Conservation (phyloP, 2,797 vertebrate species). For the Danio kyathit region DNA sequence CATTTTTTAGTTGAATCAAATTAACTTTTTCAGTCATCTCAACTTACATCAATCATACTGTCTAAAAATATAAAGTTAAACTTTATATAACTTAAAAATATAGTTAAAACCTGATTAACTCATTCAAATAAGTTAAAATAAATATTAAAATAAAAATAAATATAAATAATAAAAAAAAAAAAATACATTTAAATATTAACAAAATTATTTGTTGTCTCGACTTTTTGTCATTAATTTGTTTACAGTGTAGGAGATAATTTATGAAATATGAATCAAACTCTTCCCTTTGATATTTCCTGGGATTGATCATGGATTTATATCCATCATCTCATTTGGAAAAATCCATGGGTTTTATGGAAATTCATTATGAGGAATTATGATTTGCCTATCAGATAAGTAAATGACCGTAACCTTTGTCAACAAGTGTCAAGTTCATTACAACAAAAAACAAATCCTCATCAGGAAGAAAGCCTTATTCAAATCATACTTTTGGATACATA, state of each 20-base stretch:
- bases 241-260: background rate
- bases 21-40: too few species aligned
- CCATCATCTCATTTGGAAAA: constrained; percentile 27
- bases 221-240: too few species aligned
- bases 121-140: too few species aligned
- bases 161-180: too few species aligned
- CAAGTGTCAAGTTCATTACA: background rate
- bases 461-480: constrained; percentile 44
- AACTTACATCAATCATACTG: too few species aligned
- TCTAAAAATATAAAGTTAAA: too few species aligned
- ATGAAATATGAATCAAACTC: background rate
- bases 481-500: constrained; percentile 10
- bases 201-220: too few species aligned
- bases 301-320: constrained; percentile 3
- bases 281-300: constrained; percentile 14
- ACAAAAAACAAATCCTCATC: background rate
- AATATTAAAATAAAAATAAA: too few species aligned
- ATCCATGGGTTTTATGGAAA: constrained; percentile 35
- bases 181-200: too few species aligned
- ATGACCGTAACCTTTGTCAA: background rate
- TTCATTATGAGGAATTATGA: constrained; percentile 1
- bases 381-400: constrained; percentile 34
- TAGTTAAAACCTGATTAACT: too few species aligned
- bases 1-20: too few species aligned
- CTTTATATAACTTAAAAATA: too few species aligned